Percentiles rank a stretch among this genome's conserved stretches.
Conservation (phyloP, 2,888 invertebrate genomes). For the Aplocera efformata region DNA sequence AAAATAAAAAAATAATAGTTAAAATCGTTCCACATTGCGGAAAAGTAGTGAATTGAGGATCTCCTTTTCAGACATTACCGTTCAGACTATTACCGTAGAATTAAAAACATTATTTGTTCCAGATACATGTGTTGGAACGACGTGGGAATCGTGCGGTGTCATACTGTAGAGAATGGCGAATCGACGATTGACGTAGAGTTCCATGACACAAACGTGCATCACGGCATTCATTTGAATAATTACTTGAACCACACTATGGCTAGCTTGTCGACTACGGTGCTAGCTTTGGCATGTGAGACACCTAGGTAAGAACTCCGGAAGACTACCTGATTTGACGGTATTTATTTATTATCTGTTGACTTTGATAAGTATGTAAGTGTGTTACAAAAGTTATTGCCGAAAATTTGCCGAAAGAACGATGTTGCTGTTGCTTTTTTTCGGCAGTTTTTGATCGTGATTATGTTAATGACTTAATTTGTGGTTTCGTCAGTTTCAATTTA, state of each 20-base stretch:
- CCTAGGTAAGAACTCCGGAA: slow-evolving; percentile 80
- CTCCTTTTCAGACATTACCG: not conserved
- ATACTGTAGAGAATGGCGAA: slow-evolving; percentile 84
- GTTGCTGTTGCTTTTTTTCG: no score
- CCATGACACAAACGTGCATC: slow-evolving; percentile 94
- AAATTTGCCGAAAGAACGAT: no score
- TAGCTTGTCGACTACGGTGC: slow-evolving; percentile 88
- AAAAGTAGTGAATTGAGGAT: no score
- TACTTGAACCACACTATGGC: slow-evolving; percentile 92
- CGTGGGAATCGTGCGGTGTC: slow-evolving; percentile 93
- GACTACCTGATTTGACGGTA: no score
- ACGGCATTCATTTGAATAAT: slow-evolving; percentile 94
- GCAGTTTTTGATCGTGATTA: no score
- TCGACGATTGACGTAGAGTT: slow-evolving; percentile 97
- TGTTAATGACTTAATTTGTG: no score
- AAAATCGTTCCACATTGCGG: no score
- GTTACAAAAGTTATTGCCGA: no score
- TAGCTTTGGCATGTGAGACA: slow-evolving; percentile 87
- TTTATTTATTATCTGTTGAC: no score
- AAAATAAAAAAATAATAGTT: no score
- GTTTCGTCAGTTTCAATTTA: no score
- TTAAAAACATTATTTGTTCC: slow-evolving; percentile 11
- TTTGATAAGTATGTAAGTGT: no score
- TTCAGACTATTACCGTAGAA: not conserved
- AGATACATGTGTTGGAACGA: slow-evolving; percentile 94